Conservation (phyloP, 2,888 invertebrate genomes). For the Andrena bucephala region DNA sequence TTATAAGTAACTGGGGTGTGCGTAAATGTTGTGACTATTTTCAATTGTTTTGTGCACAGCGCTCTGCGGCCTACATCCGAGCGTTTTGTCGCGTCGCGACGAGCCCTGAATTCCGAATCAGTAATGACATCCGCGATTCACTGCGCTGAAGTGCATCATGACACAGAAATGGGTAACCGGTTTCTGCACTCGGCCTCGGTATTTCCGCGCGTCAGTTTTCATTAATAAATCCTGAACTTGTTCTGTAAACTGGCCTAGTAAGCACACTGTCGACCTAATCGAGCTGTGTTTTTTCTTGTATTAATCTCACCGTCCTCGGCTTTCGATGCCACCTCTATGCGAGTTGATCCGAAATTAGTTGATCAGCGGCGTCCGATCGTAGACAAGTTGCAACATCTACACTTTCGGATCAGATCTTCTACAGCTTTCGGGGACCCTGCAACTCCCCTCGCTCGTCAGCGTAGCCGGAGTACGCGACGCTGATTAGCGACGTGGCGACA, state of each 20-base stretch:
- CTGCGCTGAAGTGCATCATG: constrained; percentile 41
- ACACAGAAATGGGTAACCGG: constrained; percentile 59
- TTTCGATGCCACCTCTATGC: no score
- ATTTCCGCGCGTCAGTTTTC: neutral
- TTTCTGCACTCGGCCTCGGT: constrained; percentile 15
- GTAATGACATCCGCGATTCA: constrained; percentile 45
- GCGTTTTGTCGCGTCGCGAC: constrained; percentile 4
- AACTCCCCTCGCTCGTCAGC: constrained; percentile 24
- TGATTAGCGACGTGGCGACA: constrained; percentile 59
- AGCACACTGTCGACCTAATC: neutral
- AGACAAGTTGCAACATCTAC: neutral
- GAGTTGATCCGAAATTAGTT: no score
- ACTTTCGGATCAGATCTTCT: neutral
- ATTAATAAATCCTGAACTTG: constrained; percentile 10
- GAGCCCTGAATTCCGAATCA: constrained; percentile 51
- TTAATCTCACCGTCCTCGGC: neutral
- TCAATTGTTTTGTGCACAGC: neutral
- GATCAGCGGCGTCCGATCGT: no score
- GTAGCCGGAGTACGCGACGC: constrained; percentile 43
- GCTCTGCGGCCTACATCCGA: constrained; percentile 32
- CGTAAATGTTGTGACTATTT: no score
- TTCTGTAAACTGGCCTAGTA: neutral
- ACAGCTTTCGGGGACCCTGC: neutral
- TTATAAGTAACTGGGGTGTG: no score
- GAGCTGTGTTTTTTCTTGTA: neutral